Percentiles rank a stretch among this genome's conserved stretches.
These are phyloP conservation scores for Drosophila macrospina DNA, from an alignment of 2,888 invertebrate genomes.

Conservation along the genomic window DNA sequence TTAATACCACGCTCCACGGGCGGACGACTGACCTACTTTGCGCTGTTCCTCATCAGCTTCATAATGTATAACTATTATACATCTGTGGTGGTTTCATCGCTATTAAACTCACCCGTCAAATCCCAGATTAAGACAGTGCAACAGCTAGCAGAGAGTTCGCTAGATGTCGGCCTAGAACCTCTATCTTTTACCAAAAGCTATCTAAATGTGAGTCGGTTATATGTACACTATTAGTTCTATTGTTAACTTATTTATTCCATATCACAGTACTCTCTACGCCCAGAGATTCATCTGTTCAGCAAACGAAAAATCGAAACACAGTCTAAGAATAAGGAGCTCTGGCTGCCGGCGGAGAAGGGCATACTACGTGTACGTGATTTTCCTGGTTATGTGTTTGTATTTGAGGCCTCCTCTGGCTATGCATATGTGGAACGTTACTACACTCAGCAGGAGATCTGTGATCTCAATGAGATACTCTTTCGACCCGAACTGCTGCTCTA, in stretches of 20 bases:
- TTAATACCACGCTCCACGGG: constrained; percentile 85
- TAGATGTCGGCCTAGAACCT: constrained; percentile 87
- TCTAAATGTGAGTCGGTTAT: constrained; percentile 74
- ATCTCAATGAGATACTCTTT: constrained; percentile 82
- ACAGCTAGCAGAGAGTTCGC: constrained; percentile 86
- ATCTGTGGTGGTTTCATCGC: constrained; percentile 88
- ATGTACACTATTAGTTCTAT: too few species aligned
- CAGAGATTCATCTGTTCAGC: constrained; percentile 70
- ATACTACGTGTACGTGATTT: constrained; percentile 74
- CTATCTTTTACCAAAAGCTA: constrained; percentile 81
- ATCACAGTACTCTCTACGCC: constrained; percentile 58
- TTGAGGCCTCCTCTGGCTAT: constrained; percentile 78
- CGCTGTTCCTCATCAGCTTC: constrained; percentile 82
- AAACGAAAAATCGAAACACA: constrained; percentile 65
- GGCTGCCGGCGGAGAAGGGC: constrained; percentile 76
- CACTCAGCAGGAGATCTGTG: constrained; percentile 82
- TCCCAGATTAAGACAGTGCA: constrained; percentile 86
- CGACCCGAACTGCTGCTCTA: constrained; percentile 72
- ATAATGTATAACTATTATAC: constrained; percentile 88
- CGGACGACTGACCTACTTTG: constrained; percentile 83
- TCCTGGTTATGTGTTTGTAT: constrained; percentile 81
- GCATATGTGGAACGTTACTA: constrained; percentile 74
- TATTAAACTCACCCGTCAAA: constrained; percentile 87
- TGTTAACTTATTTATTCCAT: neutral
- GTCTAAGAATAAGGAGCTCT: constrained; percentile 63